These are phyloP conservation scores for Eucidaris tribuloides DNA, from an alignment of 35 echinoderm and acorn worm species.

Conservation along the genomic window DNA sequence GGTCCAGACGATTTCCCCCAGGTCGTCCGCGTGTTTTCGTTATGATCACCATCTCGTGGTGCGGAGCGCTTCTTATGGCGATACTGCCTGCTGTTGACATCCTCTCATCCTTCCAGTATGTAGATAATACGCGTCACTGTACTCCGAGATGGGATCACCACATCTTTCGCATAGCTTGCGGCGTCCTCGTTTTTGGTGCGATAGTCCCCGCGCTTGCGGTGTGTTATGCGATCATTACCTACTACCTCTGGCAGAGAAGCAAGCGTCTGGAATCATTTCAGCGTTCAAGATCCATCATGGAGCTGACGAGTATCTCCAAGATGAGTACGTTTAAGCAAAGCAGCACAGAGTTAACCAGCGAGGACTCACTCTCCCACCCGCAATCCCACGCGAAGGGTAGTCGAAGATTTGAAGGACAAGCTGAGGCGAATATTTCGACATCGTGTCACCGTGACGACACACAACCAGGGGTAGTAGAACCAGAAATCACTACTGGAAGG, in stretches of 20 bases:
- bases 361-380: too few species aligned
- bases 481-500: too few species aligned
- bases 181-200: neutral
- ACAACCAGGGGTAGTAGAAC: too few species aligned
- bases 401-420: too few species aligned
- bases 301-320: too few species aligned
- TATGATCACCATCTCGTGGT: neutral
- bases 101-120: neutral
- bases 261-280: neutral
- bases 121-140: neutral
- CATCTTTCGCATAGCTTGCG: slow-evolving; percentile 14
- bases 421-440: too few species aligned
- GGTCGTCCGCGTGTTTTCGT: neutral
- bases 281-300: too few species aligned
- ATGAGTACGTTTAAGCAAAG: too few species aligned
- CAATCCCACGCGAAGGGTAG: too few species aligned
- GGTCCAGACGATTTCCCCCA: neutral
- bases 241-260: slow-evolving; percentile 1
- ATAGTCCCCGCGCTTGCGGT: neutral
- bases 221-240: neutral
- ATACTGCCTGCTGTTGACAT: neutral
- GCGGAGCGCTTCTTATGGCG: neutral
- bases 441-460: too few species aligned
- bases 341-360: too few species aligned
- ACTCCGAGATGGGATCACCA: slow-evolving; percentile 17